phyloP scores from a whole-genome alignment of 2,888 invertebrate genomes.

The Idaea biselata region DNA sequence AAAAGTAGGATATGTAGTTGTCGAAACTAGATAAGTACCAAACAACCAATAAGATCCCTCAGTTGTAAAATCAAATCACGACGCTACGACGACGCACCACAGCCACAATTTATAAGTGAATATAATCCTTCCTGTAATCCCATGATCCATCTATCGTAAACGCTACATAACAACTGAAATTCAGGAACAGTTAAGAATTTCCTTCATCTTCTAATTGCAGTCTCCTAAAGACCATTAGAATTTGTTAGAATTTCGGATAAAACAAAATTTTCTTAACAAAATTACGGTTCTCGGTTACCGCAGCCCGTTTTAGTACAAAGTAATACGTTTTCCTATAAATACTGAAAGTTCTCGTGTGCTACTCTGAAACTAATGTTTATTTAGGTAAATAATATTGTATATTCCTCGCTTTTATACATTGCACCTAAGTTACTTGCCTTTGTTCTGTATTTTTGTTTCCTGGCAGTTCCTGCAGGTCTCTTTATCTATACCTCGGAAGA shows the following conservation, averaged over 20 bases:
- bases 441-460: neutral
- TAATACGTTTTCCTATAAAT: slow-evolving; percentile 22
- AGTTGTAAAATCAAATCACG: too few relatives aligned
- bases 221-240: neutral
- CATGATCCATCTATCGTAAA: too few relatives aligned
- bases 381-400: neutral
- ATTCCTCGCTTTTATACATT: neutral
- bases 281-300: slow-evolving; percentile 14
- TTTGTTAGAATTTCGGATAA: slow-evolving; percentile 2
- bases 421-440: neutral
- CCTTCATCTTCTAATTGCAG: neutral
- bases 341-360: slow-evolving; percentile 23
- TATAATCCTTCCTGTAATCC: too few relatives aligned
- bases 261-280: slow-evolving; percentile 4
- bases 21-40: too few relatives aligned
- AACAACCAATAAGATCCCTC: too few relatives aligned
- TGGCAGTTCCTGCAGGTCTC: too few relatives aligned
- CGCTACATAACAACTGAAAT: too few relatives aligned
- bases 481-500: too few relatives aligned
- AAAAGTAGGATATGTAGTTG: too few relatives aligned
- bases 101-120: too few relatives aligned
- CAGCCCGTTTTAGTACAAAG: slow-evolving; percentile 12
- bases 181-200: neutral
- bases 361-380: slow-evolving; percentile 13
- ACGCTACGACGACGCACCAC: too few relatives aligned